A percentile compares a stretch with the other conserved stretches of the same genome.
These are phyloP conservation scores for Lasiurus borealis DNA, from an alignment of 2,113 vertebrate genomes.

Conservation along the genomic window DNA sequence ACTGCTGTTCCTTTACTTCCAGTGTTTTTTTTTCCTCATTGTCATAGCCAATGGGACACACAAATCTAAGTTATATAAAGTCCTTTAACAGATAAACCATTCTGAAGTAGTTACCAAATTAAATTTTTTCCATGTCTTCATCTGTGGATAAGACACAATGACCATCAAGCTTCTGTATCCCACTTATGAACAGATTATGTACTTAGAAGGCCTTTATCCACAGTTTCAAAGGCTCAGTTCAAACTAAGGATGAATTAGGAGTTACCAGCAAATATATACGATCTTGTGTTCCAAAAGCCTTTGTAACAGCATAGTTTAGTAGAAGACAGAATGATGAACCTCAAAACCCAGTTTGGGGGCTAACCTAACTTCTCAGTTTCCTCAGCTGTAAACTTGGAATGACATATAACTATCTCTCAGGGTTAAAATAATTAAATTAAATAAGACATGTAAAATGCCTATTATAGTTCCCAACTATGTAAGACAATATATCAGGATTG, in stretches of 20 bases:
- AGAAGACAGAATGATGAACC: neutral
- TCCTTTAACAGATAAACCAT: constrained; percentile 1
- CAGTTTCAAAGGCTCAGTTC: neutral
- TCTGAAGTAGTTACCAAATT: constrained; percentile 33
- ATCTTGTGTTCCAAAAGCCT: neutral
- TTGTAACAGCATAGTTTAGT: neutral
- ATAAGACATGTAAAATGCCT: neutral
- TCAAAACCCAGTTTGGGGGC: neutral
- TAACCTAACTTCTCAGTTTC: neutral
- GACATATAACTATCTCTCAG: neutral
- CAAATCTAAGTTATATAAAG: constrained; percentile 40
- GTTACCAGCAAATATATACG: neutral
- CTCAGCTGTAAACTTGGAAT: neutral
- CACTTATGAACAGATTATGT: neutral
- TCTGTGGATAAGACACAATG: constrained; percentile 17
- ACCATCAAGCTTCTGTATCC: neutral
- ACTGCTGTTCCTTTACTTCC: neutral
- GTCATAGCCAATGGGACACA: neutral
- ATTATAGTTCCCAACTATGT: neutral
- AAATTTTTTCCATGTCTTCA: neutral
- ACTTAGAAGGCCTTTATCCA: neutral
- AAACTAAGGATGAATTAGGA: neutral
- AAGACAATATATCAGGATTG: neutral
- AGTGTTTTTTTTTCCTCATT: neutral
- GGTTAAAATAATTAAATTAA: neutral